Evolutionary conservation across 92 coral and sea anemone genomes (phyloP).

Genomic region (Paramuricea clavata): DNA sequence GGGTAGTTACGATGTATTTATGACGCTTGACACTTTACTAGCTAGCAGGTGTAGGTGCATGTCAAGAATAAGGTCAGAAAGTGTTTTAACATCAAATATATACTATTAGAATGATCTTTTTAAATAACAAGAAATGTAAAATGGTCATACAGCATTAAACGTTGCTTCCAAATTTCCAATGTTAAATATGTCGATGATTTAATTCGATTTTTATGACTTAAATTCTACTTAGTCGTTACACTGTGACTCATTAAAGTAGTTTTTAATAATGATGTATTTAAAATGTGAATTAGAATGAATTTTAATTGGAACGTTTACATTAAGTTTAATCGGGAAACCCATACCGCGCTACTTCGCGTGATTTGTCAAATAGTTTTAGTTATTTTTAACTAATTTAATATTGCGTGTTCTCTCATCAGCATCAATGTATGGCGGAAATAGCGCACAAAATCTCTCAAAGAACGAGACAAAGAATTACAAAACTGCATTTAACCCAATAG

Average conservation of each 20-base stretch:
- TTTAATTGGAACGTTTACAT: not conserved
- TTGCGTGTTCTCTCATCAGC: conserved; percentile 10
- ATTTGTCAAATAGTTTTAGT: not conserved
- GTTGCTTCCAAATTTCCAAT: too few relatives aligned
- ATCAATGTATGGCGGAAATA: not conserved
- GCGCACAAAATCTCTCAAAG: conserved; percentile 7
- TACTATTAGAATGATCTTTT: not conserved
- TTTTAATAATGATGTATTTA: too few relatives aligned
- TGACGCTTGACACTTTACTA: not conserved
- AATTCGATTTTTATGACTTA: too few relatives aligned
- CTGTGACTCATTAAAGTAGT: too few relatives aligned
- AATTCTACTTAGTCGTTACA: too few relatives aligned
- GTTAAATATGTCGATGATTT: too few relatives aligned
- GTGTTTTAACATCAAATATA: not conserved
- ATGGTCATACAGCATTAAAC: not conserved
- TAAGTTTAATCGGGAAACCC: not conserved
- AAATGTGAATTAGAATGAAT: too few relatives aligned
- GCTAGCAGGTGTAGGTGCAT: too few relatives aligned
- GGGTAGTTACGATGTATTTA: not conserved
- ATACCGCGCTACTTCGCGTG: not conserved
- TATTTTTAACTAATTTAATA: not conserved
- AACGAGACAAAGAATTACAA: conserved; percentile 3
- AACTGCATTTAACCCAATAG: not conserved
- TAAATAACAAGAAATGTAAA: not conserved
- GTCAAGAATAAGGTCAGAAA: not conserved